A percentile compares a stretch with the other conserved stretches of the same genome.
Conservation (phyloP, 2,888 invertebrate species). For the Apocheima hispidaria region DNA sequence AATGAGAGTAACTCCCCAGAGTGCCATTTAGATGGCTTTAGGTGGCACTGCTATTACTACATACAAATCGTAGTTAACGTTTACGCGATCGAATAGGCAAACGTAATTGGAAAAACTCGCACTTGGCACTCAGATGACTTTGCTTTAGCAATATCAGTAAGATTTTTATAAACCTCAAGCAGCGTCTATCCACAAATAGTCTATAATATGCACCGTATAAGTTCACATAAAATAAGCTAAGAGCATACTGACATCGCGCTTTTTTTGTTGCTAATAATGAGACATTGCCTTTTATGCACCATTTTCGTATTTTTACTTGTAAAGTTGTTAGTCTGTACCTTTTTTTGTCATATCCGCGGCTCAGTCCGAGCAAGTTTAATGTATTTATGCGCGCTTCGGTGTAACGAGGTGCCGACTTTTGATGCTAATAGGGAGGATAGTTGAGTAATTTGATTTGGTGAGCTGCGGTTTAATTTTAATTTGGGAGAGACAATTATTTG, state of each 20-base stretch:
- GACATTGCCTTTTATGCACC: neutral
- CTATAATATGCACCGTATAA: neutral
- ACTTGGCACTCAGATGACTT: too few relatives aligned
- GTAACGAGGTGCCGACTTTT: conserved; percentile 57
- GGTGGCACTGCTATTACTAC: too few relatives aligned
- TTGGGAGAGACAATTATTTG: neutral
- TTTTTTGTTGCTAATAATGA: neutral
- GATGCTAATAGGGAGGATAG: conserved; percentile 40
- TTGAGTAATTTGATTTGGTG: conserved; percentile 37
- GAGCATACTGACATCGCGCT: neutral
- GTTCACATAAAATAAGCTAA: neutral
- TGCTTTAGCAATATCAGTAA: too few relatives aligned
- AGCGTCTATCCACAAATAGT: too few relatives aligned
- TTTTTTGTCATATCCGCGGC: conserved; percentile 52
- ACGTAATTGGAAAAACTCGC: too few relatives aligned
- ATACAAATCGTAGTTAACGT: too few relatives aligned
- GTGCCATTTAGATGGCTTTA: too few relatives aligned
- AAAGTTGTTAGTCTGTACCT: neutral
- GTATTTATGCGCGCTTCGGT: conserved; percentile 65
- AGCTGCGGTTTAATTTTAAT: conserved; percentile 9
- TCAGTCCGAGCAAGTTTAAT: conserved; percentile 71
- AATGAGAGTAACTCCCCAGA: too few relatives aligned
- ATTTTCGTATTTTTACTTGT: neutral
- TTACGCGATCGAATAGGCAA: too few relatives aligned
- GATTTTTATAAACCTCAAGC: neutral